Evolutionary conservation across 2,888 invertebrate genomes (phyloP).

Genomic region (Trissolcus brochymenae): DNA sequence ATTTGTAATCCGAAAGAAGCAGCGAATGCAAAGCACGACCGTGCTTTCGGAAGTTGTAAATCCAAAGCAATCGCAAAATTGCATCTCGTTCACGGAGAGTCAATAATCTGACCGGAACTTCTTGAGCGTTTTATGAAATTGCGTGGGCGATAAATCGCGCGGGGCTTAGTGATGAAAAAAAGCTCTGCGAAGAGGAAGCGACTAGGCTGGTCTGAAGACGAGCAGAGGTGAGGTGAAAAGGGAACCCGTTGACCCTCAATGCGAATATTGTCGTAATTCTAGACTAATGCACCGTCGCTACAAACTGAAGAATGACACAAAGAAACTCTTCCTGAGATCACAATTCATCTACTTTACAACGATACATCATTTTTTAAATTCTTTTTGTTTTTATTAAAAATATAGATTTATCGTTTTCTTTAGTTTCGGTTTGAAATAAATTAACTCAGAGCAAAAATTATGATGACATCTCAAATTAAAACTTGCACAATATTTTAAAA

Average conservation of each 20-base stretch:
- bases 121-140: slow-evolving; percentile 58
- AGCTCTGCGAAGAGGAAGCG: slow-evolving; percentile 21
- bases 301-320: slow-evolving; percentile 28
- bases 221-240: slow-evolving; percentile 16
- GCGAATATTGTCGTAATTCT: slow-evolving; percentile 38
- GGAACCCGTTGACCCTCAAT: slow-evolving; percentile 41
- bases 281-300: slow-evolving; percentile 34
- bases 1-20: slow-evolving; percentile 19
- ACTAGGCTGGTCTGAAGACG: slow-evolving; percentile 12
- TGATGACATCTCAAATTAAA: too few species aligned
- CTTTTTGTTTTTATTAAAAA: too few species aligned
- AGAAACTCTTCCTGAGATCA: too few species aligned
- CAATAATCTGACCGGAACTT: slow-evolving; percentile 48
- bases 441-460: too few species aligned
- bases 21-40: slow-evolving; percentile 30
- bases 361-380: background rate
- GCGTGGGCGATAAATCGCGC: slow-evolving; percentile 41
- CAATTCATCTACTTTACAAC: too few species aligned
- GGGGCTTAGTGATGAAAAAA: background rate
- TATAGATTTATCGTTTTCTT: too few species aligned
- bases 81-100: slow-evolving; percentile 43
- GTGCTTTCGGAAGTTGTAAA: slow-evolving; percentile 57
- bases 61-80: slow-evolving; percentile 55
- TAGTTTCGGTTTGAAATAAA: too few species aligned
- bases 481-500: too few species aligned